Evolutionary conservation across 2,888 invertebrate genomes (phyloP).

Genomic region (Oscheius sp.): DNA sequence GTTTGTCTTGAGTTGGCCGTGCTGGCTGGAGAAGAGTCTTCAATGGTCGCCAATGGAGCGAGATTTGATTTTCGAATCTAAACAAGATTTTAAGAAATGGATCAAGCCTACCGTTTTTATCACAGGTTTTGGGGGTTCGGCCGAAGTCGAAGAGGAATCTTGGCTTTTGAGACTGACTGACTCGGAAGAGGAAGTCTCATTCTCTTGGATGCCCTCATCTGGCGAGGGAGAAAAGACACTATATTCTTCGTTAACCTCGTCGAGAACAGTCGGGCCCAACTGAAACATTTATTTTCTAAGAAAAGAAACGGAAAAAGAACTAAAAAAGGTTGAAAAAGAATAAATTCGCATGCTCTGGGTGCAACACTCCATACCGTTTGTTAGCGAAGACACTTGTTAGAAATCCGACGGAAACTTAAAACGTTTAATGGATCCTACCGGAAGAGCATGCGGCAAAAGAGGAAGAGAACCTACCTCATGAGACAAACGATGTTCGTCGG

Average conservation of each 20-base stretch:
- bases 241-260: slow-evolving; percentile 29
- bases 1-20: background rate
- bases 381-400: background rate
- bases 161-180: slow-evolving; percentile 17
- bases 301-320: background rate
- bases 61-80: background rate
- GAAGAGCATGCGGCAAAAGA: background rate
- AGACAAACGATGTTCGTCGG: slow-evolving; percentile 38
- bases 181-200: slow-evolving; percentile 5
- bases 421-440: background rate
- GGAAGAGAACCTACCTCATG: slow-evolving; percentile 21
- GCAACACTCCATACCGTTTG: slow-evolving; percentile 15
- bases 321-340: background rate
- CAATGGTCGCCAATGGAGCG: slow-evolving; percentile 4
- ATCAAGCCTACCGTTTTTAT: background rate
- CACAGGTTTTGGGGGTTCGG: background rate
- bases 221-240: slow-evolving; percentile 27
- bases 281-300: slow-evolving; percentile 1
- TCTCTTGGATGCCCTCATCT: slow-evolving; percentile 31
- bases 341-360: background rate
- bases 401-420: slow-evolving; percentile 24
- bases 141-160: slow-evolving; percentile 5
- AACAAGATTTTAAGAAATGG: background rate
- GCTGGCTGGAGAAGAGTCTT: background rate
- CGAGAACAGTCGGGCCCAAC: slow-evolving; percentile 18